phyloP scores from a whole-genome alignment of 1,140 invertebrate genomes.

The Bombus soroeensis region DNA sequence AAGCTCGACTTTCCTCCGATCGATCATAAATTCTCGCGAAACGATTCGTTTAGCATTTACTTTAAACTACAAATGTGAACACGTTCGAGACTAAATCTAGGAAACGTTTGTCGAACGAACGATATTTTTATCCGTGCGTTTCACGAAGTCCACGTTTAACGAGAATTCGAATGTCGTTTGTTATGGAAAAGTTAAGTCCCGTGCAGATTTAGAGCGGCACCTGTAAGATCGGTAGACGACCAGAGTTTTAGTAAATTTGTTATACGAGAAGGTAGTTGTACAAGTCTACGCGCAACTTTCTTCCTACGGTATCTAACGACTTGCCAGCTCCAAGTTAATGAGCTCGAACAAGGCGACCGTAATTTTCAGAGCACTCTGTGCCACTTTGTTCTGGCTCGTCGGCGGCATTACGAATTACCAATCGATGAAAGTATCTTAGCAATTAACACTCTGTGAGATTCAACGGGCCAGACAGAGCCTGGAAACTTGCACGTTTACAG shows the following conservation, averaged over 20 bases:
- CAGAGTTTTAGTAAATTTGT: slow-evolving; percentile 27
- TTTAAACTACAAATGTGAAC: not conserved
- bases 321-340: slow-evolving; percentile 20
- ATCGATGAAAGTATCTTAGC: not conserved
- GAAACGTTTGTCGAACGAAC: not conserved
- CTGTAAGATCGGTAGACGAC: not conserved
- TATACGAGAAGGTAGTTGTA: not conserved
- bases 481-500: not conserved
- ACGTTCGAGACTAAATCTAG: not conserved
- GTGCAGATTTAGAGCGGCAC: not conserved
- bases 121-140: not conserved
- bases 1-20: not conserved
- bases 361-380: not conserved
- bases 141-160: not conserved
- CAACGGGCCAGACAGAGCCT: not conserved
- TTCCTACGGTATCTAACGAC: slow-evolving; percentile 25
- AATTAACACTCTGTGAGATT: not conserved
- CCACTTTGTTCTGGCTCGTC: not conserved
- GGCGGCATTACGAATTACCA: slow-evolving; percentile 15
- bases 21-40: not conserved
- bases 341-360: slow-evolving; percentile 33
- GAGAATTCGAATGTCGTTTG: slow-evolving; percentile 4
- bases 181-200: slow-evolving; percentile 26
- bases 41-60: not conserved
- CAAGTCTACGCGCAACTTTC: slow-evolving; percentile 9